Conservation (phyloP, 2,888 invertebrate species). For the Polyploca ridens region DNA sequence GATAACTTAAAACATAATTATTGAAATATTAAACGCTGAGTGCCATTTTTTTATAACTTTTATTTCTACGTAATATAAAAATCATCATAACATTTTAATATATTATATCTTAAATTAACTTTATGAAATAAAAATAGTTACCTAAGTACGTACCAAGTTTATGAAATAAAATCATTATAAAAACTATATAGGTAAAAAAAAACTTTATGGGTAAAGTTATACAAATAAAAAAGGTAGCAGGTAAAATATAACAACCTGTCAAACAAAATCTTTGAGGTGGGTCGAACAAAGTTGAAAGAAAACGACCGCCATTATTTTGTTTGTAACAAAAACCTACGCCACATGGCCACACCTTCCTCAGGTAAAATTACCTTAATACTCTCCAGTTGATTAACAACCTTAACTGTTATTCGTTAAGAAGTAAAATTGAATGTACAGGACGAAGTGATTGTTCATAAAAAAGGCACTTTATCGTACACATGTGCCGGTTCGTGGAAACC, state of each 20-base stretch:
- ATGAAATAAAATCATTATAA: no score
- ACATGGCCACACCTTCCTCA: conserved; percentile 58
- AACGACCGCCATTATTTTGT: conserved; percentile 48
- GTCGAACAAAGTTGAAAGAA: conserved; percentile 25
- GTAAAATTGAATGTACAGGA: background rate
- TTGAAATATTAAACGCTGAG: no score
- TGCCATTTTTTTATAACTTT: no score
- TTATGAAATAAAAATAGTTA: no score
- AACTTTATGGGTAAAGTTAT: background rate
- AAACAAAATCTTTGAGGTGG: background rate
- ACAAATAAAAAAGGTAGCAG: background rate
- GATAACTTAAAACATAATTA: no score
- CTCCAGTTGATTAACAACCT: background rate
- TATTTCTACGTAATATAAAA: no score
- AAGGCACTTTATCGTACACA: conserved; percentile 57
- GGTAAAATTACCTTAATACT: conserved; percentile 35
- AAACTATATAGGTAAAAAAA: no score
- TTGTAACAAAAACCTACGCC: conserved; percentile 41
- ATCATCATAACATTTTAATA: no score
- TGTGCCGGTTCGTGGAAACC: conserved; percentile 60
- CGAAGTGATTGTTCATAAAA: conserved; percentile 40
- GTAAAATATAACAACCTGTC: background rate
- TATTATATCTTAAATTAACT: no score
- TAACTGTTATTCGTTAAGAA: background rate
- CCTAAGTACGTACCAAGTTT: no score